Conservation (phyloP, 2,888 invertebrate species). For the Ceramica pisi region DNA sequence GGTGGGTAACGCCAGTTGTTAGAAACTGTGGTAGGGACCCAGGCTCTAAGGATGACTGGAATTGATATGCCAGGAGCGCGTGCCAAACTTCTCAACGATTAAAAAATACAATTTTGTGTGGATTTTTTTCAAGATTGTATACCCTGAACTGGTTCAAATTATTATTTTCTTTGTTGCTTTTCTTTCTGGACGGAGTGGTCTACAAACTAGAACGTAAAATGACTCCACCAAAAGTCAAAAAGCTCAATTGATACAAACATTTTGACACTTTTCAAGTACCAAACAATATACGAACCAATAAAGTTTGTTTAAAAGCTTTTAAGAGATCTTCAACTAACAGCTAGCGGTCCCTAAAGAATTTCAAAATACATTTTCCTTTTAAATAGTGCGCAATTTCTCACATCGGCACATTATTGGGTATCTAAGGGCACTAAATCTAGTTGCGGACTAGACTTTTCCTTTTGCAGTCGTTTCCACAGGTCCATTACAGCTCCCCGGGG, state of each 20-base stretch:
- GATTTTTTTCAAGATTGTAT: neutral
- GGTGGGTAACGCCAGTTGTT: too few species aligned
- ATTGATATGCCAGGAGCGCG: too few species aligned
- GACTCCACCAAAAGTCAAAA: neutral
- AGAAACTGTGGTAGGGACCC: too few species aligned
- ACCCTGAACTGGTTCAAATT: neutral
- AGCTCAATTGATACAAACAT: neutral
- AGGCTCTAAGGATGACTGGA: too few species aligned
- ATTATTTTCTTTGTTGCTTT: too few species aligned
- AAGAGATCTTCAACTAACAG: constrained; percentile 10
- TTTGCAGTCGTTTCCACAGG: constrained; percentile 83
- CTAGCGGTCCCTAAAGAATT: constrained; percentile 46
- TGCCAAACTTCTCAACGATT: neutral
- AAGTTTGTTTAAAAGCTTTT: constrained; percentile 38
- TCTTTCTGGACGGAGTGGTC: neutral
- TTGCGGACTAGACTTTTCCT: constrained; percentile 81
- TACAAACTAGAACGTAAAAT: neutral
- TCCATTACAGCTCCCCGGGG: constrained; percentile 84
- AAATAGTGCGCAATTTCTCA: constrained; percentile 65
- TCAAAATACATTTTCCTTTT: constrained; percentile 59
- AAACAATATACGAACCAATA: neutral
- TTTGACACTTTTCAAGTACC: neutral
- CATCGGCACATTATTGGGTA: constrained; percentile 77
- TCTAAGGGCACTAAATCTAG: constrained; percentile 83
- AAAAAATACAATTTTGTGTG: neutral